phyloP scores from a whole-genome alignment of 2,888 invertebrate species.

The Ferrisia virgata region DNA sequence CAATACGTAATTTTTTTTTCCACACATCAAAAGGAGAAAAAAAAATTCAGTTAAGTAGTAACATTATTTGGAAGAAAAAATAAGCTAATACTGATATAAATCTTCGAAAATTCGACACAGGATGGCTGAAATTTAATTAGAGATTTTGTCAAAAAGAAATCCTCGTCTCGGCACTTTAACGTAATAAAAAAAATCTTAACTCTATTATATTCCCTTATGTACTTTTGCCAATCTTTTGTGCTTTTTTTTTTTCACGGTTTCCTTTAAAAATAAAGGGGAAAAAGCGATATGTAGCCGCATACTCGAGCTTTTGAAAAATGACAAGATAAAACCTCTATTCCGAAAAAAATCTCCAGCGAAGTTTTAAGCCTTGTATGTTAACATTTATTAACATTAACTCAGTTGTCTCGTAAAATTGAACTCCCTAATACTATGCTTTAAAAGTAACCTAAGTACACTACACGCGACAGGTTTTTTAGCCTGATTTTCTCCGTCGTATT shows the following conservation, averaged over 20 bases:
- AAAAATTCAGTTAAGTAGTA: not conserved
- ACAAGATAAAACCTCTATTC: constrained; percentile 16
- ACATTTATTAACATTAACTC: constrained; percentile 13
- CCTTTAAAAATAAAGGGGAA: not conserved
- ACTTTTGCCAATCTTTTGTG: constrained; percentile 23
- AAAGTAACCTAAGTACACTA: not conserved
- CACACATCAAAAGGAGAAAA: not conserved
- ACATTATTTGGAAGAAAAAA: not conserved
- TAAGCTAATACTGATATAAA: not conserved
- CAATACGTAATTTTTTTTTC: not conserved
- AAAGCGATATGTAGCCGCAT: not conserved
- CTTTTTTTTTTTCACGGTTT: not conserved
- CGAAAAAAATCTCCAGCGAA: not conserved
- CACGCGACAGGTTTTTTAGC: not conserved
- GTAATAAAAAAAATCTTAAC: constrained; percentile 11
- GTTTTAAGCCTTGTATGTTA: constrained; percentile 6
- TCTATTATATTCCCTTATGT: constrained; percentile 23
- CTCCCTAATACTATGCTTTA: not conserved
- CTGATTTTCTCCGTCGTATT: not conserved
- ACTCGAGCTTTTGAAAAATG: constrained; percentile 21
- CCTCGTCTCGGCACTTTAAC: not conserved
- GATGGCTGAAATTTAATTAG: constrained; percentile 10
- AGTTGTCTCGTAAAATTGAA: not conserved
- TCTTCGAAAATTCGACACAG: constrained; percentile 4
- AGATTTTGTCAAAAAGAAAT: constrained; percentile 11